Base-by-base conservation (phyloP, 1,140 invertebrate species). In the Rhagoletis zephyria region DNA sequence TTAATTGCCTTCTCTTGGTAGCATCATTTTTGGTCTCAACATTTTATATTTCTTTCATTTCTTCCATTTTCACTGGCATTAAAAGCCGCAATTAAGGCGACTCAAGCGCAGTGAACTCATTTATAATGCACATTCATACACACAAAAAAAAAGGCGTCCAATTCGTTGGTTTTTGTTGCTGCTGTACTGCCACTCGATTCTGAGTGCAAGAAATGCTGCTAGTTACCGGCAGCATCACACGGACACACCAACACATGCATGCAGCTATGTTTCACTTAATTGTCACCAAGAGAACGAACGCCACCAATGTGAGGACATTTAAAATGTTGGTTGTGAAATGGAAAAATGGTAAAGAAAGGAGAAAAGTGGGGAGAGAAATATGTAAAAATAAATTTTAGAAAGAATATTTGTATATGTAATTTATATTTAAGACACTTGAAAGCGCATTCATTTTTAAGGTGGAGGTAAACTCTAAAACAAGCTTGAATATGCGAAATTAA, bases 21-120 rank as follows among this genome's bases (percentile, higher is more conserved):
- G 45, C 5, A 56, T 56, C 10, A 7, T 10, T 56, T 56, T 56
- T 74, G 48, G 3, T 74, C 45, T 74, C 14, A 3, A 48, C 67
- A 45, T 4, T 48, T 48, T 42, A 45, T 4, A 16, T 48, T 45
- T 45, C 5, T 30, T 19, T 2, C 67, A 42, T 40, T 42, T n/a
- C 30, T 48, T 7, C 67, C 67, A 74, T 74, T 74, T 74, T 10
- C 67, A 12, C 4, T 48, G 67, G 67, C 42, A 48, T 74, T 74
- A 45, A 74, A 74, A 74, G 40, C 42, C 67, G 14, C 42, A 74
- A 74, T 74, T 74, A 74, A 74, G 67, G 67, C 42, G 67, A 74
- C 67, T 74, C 67, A 74, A 74, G 67, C 67, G 67, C 67, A 74
- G 67, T 74, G 67, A 74, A 74, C 67, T 74, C 67, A 74, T 74